Evolutionary conservation across 2,797 vertebrate species (phyloP).

Genomic region (Australoheros facetus): DNA sequence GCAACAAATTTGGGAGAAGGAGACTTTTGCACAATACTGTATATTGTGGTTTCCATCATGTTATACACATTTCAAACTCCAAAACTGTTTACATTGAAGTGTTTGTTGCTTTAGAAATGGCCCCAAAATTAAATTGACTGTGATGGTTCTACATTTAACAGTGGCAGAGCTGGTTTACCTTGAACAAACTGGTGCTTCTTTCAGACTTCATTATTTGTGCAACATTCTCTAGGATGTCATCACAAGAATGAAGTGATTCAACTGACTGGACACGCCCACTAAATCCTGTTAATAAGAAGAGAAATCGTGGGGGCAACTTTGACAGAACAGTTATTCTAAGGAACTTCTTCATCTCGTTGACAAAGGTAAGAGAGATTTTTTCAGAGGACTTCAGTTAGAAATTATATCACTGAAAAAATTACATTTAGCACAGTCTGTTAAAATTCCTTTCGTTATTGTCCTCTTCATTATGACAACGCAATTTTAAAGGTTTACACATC

Average conservation of each 20-base stretch:
- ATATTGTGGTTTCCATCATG: too few species aligned
- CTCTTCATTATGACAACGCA: not conserved
- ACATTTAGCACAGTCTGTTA: not conserved
- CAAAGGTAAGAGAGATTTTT: conserved; percentile 20
- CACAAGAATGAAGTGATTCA: not conserved
- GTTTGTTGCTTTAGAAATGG: too few species aligned
- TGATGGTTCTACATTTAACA: too few species aligned
- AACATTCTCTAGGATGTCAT: not conserved
- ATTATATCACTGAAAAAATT: not conserved
- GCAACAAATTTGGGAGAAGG: too few species aligned
- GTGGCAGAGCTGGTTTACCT: not conserved
- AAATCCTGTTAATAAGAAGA: conserved; percentile 2
- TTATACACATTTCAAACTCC: too few species aligned
- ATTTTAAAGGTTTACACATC: not conserved
- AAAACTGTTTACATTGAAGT: too few species aligned
- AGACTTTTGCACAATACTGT: too few species aligned
- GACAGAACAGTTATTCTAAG: not conserved
- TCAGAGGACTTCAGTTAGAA: not conserved
- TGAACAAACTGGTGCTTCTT: not conserved
- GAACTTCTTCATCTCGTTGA: not conserved
- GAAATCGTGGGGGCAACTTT: rapidly evolving
- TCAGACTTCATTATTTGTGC: not conserved
- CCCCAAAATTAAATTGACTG: too few species aligned
- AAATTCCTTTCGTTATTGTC: not conserved
- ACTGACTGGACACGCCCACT: not conserved